A percentile compares a stretch with the other conserved stretches of the same genome.
Conservation (phyloP, 2,113 vertebrate species). For the Ctenodactylus gundi region DNA sequence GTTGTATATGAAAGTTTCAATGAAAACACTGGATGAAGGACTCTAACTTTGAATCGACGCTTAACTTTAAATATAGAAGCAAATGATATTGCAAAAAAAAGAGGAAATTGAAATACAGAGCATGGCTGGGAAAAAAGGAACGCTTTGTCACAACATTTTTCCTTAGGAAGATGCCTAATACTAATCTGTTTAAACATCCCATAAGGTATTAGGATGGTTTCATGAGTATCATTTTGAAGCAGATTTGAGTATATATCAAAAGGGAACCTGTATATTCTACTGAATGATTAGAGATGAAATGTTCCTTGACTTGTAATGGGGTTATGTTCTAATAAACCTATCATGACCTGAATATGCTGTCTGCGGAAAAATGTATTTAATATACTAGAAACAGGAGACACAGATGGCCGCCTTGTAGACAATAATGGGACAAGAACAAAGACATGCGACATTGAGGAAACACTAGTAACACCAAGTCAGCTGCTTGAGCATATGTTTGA, state of each 20-base stretch:
- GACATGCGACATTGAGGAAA: not conserved
- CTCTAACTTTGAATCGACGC: not conserved
- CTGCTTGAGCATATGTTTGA: not conserved
- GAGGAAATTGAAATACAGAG: not conserved
- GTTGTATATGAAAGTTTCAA: not conserved
- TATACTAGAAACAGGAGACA: not conserved
- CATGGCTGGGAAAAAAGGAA: not conserved
- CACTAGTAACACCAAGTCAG: not conserved
- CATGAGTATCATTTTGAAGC: not conserved
- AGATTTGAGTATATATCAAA: not conserved
- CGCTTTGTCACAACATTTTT: not conserved
- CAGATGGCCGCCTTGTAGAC: not conserved
- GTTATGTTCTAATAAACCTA: not conserved
- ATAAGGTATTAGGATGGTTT: not conserved
- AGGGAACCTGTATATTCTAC: not conserved
- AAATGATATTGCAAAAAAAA: not conserved
- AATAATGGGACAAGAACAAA: not conserved
- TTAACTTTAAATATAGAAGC: not conserved
- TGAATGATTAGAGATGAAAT: not conserved
- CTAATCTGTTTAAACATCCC: not conserved
- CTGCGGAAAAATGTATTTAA: not conserved
- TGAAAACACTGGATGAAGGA: not conserved
- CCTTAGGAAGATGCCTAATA: not conserved
- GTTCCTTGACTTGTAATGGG: not conserved
- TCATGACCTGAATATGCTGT: not conserved